Percentiles rank a stretch among this genome's conserved stretches.
phyloP scores from a whole-genome alignment of 2,113 vertebrate species.

The Lagopus muta region DNA sequence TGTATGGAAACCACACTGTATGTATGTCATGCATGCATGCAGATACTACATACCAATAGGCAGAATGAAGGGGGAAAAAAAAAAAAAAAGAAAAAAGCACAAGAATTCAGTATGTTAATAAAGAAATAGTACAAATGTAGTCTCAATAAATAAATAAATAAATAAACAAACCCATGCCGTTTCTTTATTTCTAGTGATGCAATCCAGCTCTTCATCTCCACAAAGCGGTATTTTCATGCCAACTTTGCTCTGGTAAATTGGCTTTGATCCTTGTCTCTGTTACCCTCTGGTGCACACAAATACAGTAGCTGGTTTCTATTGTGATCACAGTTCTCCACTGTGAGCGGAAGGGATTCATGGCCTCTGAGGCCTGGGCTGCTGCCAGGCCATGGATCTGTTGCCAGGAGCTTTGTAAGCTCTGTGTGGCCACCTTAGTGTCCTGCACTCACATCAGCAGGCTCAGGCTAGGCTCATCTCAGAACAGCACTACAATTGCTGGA shows the following conservation, averaged over 20 bases:
- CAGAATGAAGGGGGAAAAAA: not conserved
- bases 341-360: accelerated
- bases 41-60: not conserved
- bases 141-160: not conserved
- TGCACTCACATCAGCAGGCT: not conserved
- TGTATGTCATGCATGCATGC: not conserved
- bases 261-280: not conserved
- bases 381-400: not conserved
- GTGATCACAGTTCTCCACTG: not conserved
- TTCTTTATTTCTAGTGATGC: not conserved
- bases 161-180: not conserved
- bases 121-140: not conserved
- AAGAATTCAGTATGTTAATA: not conserved
- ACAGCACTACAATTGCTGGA: not conserved
- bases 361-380: not conserved
- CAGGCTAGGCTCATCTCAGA: not conserved
- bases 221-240: not conserved
- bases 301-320: not conserved
- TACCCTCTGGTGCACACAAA: not conserved
- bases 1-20: not conserved
- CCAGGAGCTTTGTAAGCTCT: not conserved
- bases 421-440: not conserved
- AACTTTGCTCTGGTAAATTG: not conserved
- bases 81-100: not conserved
- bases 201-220: not conserved